Percentiles rank a stretch among this genome's conserved stretches.
Conservation (phyloP, 2,797 vertebrate species). For the Takifugu ocellatus region DNA sequence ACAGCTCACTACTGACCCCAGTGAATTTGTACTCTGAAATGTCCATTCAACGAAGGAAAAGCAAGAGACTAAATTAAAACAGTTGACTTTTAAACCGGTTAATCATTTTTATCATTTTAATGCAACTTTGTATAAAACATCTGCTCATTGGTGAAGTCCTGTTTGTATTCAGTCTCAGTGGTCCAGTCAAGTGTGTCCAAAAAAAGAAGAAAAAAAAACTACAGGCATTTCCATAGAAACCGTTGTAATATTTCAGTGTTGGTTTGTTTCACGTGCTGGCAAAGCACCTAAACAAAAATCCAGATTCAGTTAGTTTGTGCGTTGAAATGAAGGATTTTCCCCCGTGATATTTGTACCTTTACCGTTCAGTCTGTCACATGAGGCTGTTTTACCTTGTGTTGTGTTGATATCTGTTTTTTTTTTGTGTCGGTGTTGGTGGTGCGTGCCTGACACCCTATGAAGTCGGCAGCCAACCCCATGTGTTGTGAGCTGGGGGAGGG, state of each 20-base stretch:
- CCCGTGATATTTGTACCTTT: constrained; percentile 57
- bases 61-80: constrained; percentile 9
- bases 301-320: constrained; percentile 28
- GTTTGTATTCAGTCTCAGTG: constrained; percentile 59
- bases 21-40: constrained; percentile 60
- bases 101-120: constrained; percentile 60
- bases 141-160: constrained; percentile 57
- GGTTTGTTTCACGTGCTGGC: constrained; percentile 47
- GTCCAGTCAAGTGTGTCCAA: constrained; percentile 63
- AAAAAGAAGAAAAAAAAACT: constrained; percentile 12
- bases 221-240: constrained; percentile 59
- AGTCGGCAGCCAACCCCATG: constrained; percentile 52
- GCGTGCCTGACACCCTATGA: constrained; percentile 49
- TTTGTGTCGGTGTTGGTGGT: constrained; percentile 54
- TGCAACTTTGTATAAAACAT: constrained; percentile 63
- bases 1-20: constrained; percentile 62
- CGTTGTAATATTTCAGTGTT: constrained; percentile 51
- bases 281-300: constrained; percentile 35
- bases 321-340: constrained; percentile 62
- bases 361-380: constrained; percentile 46
- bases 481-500: constrained; percentile 48
- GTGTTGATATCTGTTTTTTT: constrained; percentile 52
- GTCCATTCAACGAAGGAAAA: constrained; percentile 35
- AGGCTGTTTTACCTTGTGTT: constrained; percentile 57
- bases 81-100: constrained; percentile 64